Conservation (phyloP, 2,797 vertebrate genomes). For the Cyclura pinguis region DNA sequence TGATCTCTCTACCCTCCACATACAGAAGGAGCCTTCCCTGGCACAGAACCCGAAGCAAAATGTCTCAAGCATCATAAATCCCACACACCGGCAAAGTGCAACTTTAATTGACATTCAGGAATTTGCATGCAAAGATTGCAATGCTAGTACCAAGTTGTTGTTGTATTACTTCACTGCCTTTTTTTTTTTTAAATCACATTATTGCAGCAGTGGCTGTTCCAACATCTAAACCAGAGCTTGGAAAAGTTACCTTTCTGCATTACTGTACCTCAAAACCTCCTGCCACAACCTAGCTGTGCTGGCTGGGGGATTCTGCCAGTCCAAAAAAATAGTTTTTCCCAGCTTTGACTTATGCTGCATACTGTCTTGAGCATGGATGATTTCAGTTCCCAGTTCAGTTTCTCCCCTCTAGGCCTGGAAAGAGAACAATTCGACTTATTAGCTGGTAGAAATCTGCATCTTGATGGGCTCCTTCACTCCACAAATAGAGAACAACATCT, state of each 20-base stretch:
- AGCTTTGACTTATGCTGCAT: neutral
- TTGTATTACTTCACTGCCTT: neutral
- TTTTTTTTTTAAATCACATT: neutral
- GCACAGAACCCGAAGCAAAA: neutral
- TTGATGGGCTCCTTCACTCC: neutral
- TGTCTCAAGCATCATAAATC: neutral
- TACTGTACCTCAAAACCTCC: no score
- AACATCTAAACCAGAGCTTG: neutral
- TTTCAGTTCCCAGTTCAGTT: neutral
- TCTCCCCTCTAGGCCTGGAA: neutral
- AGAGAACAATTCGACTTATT: no score
- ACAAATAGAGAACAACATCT: neutral
- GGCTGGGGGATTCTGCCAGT: no score
- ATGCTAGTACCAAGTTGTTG: neutral
- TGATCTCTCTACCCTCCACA: neutral
- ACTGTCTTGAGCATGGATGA: no score
- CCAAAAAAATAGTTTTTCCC: no score
- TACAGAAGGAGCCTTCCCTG: neutral
- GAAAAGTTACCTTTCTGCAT: no score
- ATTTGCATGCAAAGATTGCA: slow-evolving; percentile 3
- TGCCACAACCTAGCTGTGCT: no score
- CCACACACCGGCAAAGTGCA: neutral
- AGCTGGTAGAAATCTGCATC: neutral
- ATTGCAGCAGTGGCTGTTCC: no score
- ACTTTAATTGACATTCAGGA: slow-evolving; percentile 7